Conservation (phyloP, 2,113 vertebrate species). For the Hoplias malabaricus region DNA sequence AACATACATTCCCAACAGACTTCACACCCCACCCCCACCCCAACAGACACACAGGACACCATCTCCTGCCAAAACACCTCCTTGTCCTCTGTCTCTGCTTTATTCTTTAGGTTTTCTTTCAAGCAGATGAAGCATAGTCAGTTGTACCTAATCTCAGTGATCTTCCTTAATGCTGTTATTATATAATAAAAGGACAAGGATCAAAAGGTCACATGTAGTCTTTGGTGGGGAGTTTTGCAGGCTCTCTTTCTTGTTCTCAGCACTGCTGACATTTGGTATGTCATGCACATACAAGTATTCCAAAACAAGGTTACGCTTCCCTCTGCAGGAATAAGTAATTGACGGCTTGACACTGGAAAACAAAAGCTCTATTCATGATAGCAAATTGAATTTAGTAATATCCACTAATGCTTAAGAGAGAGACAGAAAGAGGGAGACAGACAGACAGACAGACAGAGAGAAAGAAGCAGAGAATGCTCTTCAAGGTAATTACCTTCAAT, state of each 20-base stretch:
- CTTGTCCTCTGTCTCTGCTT: neutral
- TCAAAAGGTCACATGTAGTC: neutral
- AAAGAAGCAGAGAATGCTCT: slow-evolving; percentile 23
- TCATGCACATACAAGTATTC: neutral
- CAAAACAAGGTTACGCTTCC: slow-evolving; percentile 11
- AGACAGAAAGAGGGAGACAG: slow-evolving; percentile 5
- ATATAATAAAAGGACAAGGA: neutral
- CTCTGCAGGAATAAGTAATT: slow-evolving; percentile 19
- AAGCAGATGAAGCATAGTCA: neutral
- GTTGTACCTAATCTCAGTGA: neutral
- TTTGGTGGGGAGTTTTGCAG: neutral
- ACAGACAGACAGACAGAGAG: neutral
- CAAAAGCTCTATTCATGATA: slow-evolving; percentile 39
- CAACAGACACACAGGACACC: neutral
- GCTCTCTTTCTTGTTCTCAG: neutral
- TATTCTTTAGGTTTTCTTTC: neutral
- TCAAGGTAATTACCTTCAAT: slow-evolving; percentile 47
- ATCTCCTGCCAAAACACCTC: neutral
- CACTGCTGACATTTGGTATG: neutral
- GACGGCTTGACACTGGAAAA: slow-evolving; percentile 36
- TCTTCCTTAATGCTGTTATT: neutral
- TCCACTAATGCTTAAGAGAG: slow-evolving; percentile 32
- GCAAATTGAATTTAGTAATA: slow-evolving; percentile 46
- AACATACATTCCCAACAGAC: slow-evolving; percentile 9
- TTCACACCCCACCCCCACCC: neutral